Evolutionary conservation across 1,140 invertebrate genomes (phyloP), one percentile per base, ranked within the genome.

Genomic region (Drosophila pseudoobscura): DNA sequence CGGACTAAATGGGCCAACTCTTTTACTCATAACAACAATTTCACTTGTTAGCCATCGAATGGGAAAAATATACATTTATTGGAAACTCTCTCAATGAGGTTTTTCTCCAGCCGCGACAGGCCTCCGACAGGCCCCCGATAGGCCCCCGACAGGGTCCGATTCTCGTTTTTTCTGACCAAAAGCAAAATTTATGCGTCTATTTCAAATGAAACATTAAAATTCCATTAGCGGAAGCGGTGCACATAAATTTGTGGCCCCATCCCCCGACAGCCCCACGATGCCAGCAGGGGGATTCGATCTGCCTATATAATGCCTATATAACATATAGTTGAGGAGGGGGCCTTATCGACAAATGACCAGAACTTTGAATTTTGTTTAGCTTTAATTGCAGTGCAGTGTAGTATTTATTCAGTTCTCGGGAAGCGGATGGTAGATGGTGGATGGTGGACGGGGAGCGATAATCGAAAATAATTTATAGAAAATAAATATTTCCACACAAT

Each of bases 201-300:
- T 88, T 87, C 83, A 47, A 88, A 88, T 82, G 83, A 88, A 87
- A 87, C 82, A 87, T 87, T 87, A 88, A 87, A 87, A 88, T 87
- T 87, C 82, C 82, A 87, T 87, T 87, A 87, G 83, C 82, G 82
- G 78, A 88, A 82, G 78, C 62, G 44, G 49, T 60, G 66, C 35
- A 75, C 80, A 84, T 84, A 84, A 84, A 79, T 73, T 79, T 66
- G n/a, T 61, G 6, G 20, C 20, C 9, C 11, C 44, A 20, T 60
- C 54, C 50, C 2, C 22, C 20, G 2, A 20, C 44, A 20, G 56
- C 57, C 50, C 2, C 22, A 15, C 45, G 43, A 49, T 20, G 9
- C 5, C 44, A 53, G 54, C 47, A 20, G 29, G 73, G 11, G 29
- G 2, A 51, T 35, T 2, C 7, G 20, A 43, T 59, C 59, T 57